A percentile compares a stretch with the other conserved stretches of the same genome.
phyloP scores from a whole-genome alignment of 2,113 vertebrate genomes.

The Aplodontia rufa region DNA sequence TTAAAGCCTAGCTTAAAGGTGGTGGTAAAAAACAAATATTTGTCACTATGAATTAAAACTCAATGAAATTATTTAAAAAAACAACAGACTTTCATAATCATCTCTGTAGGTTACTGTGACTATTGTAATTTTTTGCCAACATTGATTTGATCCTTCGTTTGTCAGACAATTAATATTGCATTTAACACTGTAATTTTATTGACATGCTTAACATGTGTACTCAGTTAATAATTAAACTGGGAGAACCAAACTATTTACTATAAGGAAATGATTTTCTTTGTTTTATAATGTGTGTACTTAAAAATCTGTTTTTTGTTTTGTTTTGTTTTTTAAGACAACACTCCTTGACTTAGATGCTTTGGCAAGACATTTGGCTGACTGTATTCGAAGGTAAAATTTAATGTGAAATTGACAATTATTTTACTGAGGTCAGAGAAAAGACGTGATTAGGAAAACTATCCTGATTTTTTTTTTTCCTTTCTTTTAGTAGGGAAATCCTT shows the following conservation, averaged over 20 bases:
- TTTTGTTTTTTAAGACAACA: slow-evolving; percentile 89
- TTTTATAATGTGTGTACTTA: neutral
- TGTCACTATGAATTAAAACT: neutral
- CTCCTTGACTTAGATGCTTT: slow-evolving; percentile 97
- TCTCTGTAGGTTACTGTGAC: neutral
- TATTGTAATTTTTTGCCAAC: neutral
- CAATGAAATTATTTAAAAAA: neutral
- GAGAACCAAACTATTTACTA: neutral
- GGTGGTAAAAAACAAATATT: neutral
- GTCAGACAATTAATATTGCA: neutral
- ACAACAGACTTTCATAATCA: neutral
- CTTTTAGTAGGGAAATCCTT: slow-evolving; percentile 94
- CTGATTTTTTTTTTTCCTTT: slow-evolving; percentile 14
- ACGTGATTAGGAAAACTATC: neutral
- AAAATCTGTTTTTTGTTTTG: slow-evolving; percentile 23
- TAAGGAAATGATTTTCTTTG: neutral
- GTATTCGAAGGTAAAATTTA: slow-evolving; percentile 94
- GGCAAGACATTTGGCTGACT: slow-evolving; percentile 97
- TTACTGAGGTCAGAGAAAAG: neutral
- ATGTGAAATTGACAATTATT: neutral
- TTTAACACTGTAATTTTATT: slow-evolving; percentile 4
- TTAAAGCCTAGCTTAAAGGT: slow-evolving; percentile 7
- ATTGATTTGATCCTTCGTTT: slow-evolving; percentile 16
- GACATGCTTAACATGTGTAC: neutral
- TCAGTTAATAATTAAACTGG: neutral